Evolutionary conservation across 1,140 invertebrate species (phyloP), one percentile per base, ranked within the genome.

Genomic region (Pachyrhynchus sulphureomaculatus): DNA sequence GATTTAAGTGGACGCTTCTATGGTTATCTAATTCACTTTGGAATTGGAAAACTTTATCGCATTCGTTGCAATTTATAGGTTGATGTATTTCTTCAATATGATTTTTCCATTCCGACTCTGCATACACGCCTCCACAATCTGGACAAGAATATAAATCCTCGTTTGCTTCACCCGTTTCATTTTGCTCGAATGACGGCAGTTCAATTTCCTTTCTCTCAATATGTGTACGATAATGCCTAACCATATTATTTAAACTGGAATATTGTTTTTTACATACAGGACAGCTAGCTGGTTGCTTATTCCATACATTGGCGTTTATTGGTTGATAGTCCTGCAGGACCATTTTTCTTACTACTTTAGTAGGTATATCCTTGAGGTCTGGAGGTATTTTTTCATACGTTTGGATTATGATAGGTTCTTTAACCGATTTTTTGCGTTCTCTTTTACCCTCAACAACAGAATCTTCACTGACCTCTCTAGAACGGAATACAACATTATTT

Each of bases 1-100:
- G 78, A 64, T 86, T 84, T 18, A 86, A 75, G 73, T 88, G 86
- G 1, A 83, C 78, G 65, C 82, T 85, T 37, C 84, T 83, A 66
- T 88, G 86, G 61, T 87, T 83, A 0, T 80, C 78, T 4, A 86
- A 73, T 52, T 86, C 82, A 0, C 75, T 75, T 15, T 81, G 80
- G 10, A 84, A 79, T 21, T 79, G 70, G 67, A 87, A 87, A 36
- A 80, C 79, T 65, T 83, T 81, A 8, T 82, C 81, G 59, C 86
- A 88, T 8, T 87, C 80, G 9, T 81, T 78, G 42, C 86, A 88
- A 44, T 79, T 80, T 48, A 80, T 78, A n/a, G 80, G 76, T 44
- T 81, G 77, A 52, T 78, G 76, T 64, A 78, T 79, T 13, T 78
- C 77, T 9, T 76, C 75, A 64, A 81, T 79, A 65, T 83, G 81